Conservation (phyloP, 2,888 invertebrate genomes). For the Caenorhabditis becei region DNA sequence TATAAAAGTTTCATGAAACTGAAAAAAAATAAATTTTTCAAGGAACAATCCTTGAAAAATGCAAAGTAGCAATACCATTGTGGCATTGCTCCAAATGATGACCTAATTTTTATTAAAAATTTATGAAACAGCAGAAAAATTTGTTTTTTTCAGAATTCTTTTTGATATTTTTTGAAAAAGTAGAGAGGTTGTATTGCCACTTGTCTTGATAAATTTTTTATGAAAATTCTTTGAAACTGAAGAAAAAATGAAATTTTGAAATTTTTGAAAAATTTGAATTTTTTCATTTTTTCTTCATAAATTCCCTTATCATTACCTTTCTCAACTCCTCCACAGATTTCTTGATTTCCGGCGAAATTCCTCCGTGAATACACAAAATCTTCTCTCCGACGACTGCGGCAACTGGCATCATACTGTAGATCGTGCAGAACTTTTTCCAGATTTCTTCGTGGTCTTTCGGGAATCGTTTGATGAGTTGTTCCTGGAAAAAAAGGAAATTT, state of each 20-base stretch:
- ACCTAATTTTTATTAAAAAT: too few relatives aligned
- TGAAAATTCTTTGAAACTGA: too few relatives aligned
- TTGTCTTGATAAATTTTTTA: too few relatives aligned
- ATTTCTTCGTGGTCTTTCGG: not conserved
- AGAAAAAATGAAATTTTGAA: not conserved
- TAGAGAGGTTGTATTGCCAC: too few relatives aligned
- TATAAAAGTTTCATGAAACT: too few relatives aligned
- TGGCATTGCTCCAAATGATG: too few relatives aligned
- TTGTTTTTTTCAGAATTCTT: too few relatives aligned
- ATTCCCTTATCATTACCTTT: constrained; percentile 1
- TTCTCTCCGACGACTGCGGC: constrained; percentile 34
- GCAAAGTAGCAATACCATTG: too few relatives aligned
- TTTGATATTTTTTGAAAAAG: too few relatives aligned
- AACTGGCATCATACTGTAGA: constrained; percentile 21
- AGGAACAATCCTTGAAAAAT: not conserved
- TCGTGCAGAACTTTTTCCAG: constrained; percentile 21
- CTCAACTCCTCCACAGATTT: not conserved
- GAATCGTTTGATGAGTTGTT: constrained; percentile 10
- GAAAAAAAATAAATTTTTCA: not conserved
- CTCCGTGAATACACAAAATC: constrained; percentile 43
- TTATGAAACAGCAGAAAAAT: too few relatives aligned
- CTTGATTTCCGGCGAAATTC: constrained; percentile 23
- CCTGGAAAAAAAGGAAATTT: constrained; percentile 12
- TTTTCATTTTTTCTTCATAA: not conserved
- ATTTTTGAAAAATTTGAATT: not conserved